phyloP scores from a whole-genome alignment of 2,797 vertebrate genomes.

The Danionella dracula region DNA sequence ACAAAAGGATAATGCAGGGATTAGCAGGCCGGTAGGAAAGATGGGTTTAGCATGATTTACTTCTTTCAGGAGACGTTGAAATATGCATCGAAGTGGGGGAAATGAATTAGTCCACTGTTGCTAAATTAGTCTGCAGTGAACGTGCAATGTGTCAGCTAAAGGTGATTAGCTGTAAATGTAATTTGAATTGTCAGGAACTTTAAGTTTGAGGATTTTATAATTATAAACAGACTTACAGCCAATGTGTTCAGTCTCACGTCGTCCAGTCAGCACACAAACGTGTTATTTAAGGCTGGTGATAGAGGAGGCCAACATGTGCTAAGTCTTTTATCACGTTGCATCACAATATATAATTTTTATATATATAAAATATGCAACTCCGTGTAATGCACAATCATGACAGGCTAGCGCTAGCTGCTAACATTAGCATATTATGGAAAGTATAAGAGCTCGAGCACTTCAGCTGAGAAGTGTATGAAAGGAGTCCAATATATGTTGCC shows the following conservation, averaged over 20 bases:
- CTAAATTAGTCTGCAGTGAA: constrained; percentile 40
- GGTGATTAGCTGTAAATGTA: constrained; percentile 63
- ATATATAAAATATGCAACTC: too few relatives aligned
- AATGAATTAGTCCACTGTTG: constrained; percentile 67
- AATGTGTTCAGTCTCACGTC: neutral
- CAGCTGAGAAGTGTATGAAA: too few relatives aligned
- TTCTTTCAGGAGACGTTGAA: constrained; percentile 51
- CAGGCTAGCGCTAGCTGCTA: too few relatives aligned
- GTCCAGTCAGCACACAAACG: neutral
- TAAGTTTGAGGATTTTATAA: constrained; percentile 49
- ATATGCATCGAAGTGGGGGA: constrained; percentile 59
- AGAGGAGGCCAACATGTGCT: too few relatives aligned
- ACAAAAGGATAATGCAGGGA: constrained; percentile 65
- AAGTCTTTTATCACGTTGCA: too few relatives aligned
- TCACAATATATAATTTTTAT: too few relatives aligned
- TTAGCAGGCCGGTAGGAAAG: constrained; percentile 61
- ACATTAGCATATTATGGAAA: too few relatives aligned
- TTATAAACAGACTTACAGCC: neutral
- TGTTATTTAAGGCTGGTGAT: neutral
- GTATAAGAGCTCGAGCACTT: too few relatives aligned
- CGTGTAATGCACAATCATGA: too few relatives aligned
- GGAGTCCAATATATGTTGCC: too few relatives aligned
- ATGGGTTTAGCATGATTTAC: constrained; percentile 50
- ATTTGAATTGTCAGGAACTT: constrained; percentile 60
- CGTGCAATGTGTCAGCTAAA: constrained; percentile 55